Evolutionary conservation across 2,888 invertebrate genomes (phyloP), one percentile per base, ranked within the genome.

Genomic region (Leptura quadrifasciata): DNA sequence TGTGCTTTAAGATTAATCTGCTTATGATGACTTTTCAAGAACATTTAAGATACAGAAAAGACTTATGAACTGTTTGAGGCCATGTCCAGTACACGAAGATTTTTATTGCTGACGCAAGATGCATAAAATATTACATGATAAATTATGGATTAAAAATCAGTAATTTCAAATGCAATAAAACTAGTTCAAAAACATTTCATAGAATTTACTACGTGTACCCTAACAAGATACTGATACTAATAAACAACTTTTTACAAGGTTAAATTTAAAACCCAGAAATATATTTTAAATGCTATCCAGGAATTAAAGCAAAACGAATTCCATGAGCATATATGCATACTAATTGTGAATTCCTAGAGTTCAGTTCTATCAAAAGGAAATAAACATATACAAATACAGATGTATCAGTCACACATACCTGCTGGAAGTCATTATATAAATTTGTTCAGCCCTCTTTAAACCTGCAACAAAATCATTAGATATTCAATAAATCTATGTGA

Each of bases 361-460:
- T 3, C 15, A 47, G 47, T 2, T 47, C n/a, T 47, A 47, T n/a
- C 47, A n/a, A 47, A 1, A 47, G n/a, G 3, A 47, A n/a, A 47
- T 39, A 39, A 39, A 39, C 15, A 47, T n/a, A 47, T 15, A 47
- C n/a, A 47, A 4, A n/a, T 47, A 47, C n/a, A 47, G n/a, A 15
- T 47, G 3, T n/a, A 47, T 47, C 47, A 47, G 15, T n/a, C 5
- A 27, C 31, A 47, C 65, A 52, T 65, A 65, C 65, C 65, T 65
- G n/a, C 65, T 63, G 63, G 65, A 65, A 52, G 65, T 65, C 65
- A 65, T 65, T 52, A 18, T 65, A 52, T 52, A 20, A 57, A 24
- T 52, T 18, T 20, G 24, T 20, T 24, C 1, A n/a, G 47, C 47
- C 20, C 24, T 52, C 47, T n/a, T n/a, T 24, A 63, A 65, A 65